These are phyloP conservation scores for Drosophila anomalata DNA, from an alignment of 2,888 invertebrate genomes.

Conservation along the genomic window DNA sequence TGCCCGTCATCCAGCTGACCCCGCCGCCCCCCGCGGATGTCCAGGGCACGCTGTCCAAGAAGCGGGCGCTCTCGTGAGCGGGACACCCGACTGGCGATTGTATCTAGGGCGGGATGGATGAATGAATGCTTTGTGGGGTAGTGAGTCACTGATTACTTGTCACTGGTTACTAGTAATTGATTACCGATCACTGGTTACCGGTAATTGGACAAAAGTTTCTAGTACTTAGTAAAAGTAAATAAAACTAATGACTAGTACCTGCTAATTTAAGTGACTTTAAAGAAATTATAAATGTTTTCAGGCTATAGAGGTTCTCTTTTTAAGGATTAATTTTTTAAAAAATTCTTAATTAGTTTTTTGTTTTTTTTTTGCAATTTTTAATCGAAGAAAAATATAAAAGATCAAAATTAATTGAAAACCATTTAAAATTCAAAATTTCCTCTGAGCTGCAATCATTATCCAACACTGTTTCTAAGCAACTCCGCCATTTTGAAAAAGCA, in stretches of 20 bases:
- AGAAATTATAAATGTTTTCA: background rate
- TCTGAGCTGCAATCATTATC: background rate
- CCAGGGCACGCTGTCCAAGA: constrained; percentile 81
- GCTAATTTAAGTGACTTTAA: background rate
- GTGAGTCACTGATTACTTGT: background rate
- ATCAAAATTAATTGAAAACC: too few relatives aligned
- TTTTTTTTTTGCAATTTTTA: background rate
- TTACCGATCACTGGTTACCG: background rate
- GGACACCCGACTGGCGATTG: constrained; percentile 20
- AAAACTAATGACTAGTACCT: background rate
- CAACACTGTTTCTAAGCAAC: background rate
- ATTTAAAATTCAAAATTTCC: too few relatives aligned
- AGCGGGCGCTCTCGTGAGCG: constrained; percentile 75
- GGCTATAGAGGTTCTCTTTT: background rate
- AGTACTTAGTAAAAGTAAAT: too few relatives aligned
- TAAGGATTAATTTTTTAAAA: background rate
- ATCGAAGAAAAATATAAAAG: background rate
- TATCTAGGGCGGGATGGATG: background rate
- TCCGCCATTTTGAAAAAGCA: background rate
- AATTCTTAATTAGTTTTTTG: background rate
- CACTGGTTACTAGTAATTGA: background rate
- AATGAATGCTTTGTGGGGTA: background rate
- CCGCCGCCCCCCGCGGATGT: constrained; percentile 67
- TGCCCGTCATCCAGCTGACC: constrained; percentile 81
- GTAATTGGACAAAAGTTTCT: too few relatives aligned